A percentile compares a stretch with the other conserved stretches of the same genome.
These are phyloP conservation scores for Melinaea marsaeus DNA, from an alignment of 2,888 invertebrate genomes.

Conservation along the genomic window DNA sequence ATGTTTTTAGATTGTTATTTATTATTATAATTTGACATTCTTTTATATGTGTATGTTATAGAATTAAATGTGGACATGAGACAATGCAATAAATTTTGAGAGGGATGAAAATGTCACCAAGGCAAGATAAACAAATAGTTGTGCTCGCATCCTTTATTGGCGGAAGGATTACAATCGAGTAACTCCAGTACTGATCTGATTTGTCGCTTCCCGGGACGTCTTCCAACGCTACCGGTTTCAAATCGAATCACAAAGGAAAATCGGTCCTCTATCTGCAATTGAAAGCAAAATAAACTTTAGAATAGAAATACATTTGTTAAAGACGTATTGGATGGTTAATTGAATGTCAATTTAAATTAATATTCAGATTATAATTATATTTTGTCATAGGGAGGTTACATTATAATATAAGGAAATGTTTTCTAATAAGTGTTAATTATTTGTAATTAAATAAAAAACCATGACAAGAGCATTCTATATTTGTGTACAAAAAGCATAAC, in stretches of 20 bases:
- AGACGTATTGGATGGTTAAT: not conserved
- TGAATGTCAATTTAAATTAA: not conserved
- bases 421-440: too few species aligned
- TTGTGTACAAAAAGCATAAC: too few species aligned
- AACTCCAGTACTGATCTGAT: slow-evolving; percentile 25
- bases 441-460: too few species aligned
- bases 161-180: slow-evolving; percentile 17
- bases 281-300: slow-evolving; percentile 12
- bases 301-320: not conserved
- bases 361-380: not conserved
- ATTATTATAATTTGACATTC: too few species aligned
- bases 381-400: too few species aligned
- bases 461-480: too few species aligned
- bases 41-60: too few species aligned
- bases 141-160: not conserved
- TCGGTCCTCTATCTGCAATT: slow-evolving; percentile 16
- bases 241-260: slow-evolving; percentile 25
- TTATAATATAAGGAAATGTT: too few species aligned
- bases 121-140: not conserved
- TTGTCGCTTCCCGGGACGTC: slow-evolving; percentile 27
- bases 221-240: slow-evolving; percentile 26
- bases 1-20: too few species aligned
- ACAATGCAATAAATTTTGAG: too few species aligned
- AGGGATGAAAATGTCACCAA: too few species aligned
- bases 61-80: too few species aligned